Evolutionary conservation across 2,113 vertebrate genomes (phyloP), one percentile per base, ranked within the genome.

Genomic region (Merops nubicus): DNA sequence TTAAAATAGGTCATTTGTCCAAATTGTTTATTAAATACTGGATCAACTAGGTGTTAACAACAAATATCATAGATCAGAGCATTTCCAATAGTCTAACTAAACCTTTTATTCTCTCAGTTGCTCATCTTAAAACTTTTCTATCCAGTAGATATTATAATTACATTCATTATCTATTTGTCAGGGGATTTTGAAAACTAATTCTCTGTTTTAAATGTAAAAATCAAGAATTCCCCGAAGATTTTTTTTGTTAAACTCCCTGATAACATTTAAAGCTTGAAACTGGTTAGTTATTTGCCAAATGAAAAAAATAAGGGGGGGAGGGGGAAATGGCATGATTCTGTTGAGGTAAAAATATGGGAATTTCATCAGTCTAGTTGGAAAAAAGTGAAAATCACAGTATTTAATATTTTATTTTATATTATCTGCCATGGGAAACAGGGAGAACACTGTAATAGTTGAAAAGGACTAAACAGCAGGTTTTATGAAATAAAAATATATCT

Each of bases 321-420:
- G 13, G 22, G 29, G 43, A 38, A 87, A 78, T n/a, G 25, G 29
- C 59, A 90, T 1, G 6, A 23, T 62, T 72, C 63, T 62, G 29
- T 22, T 91, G 42, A 36, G 74, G 57, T 56, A 59, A 87, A 89
- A 94, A 89, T 70, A 65, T 53, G 42, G 26, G 84, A 51, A 87
- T 94, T 87, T 95, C 43, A 85, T 75, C 48, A 85, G 62, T 82
- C 73, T 88, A 45, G 31, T 26, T 88, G 40, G 68, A 73, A 86
- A 96, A 88, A 69, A 43, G 56, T 74, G 12, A 80, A 89, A 91
- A 82, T 75, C 40, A 64, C 29, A 33, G 31, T 78, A 48, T 4
- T 74, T 43, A 93, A 59, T 82, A 88, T 96, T 95, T 93, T 88
- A 79, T 93, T 91, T 82, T 85, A 91, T 75, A 92, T 62, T 92